Conservation (phyloP, 2,113 vertebrate genomes). For the Callocephalon fimbriatum region DNA sequence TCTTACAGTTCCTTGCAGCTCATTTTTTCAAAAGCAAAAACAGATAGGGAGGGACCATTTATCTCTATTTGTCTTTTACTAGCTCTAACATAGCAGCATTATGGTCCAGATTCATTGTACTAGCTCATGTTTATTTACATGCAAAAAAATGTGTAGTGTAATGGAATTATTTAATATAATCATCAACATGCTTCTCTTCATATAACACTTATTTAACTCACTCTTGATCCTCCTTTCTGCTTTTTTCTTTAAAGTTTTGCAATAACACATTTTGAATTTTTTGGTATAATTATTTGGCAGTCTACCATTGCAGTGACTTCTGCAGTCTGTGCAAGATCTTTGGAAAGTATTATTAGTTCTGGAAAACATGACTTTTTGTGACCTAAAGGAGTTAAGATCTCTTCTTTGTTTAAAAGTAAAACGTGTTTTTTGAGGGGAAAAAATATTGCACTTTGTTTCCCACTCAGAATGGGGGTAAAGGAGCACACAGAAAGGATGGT, state of each 20-base stretch:
- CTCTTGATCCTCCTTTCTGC: neutral
- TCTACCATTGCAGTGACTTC: neutral
- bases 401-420: neutral
- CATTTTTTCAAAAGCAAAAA: neutral
- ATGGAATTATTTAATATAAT: neutral
- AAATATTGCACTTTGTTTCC: neutral
- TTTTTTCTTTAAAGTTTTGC: neutral
- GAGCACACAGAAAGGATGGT: neutral
- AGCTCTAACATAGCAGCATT: neutral
- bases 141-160: neutral
- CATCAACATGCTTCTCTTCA: neutral
- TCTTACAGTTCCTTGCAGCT: neutral
- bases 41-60: neutral
- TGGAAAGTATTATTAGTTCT: neutral
- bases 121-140: neutral
- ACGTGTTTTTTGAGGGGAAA: neutral
- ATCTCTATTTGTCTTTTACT: neutral
- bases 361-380: neutral
- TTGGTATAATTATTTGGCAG: neutral
- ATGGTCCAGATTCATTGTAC: neutral
- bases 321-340: neutral
- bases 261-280: neutral
- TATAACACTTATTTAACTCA: neutral
- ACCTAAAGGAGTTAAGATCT: neutral
- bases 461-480: fast-evolving